Conservation (phyloP, 1,140 invertebrate genomes). For the Steinernema feltiae region DNA sequence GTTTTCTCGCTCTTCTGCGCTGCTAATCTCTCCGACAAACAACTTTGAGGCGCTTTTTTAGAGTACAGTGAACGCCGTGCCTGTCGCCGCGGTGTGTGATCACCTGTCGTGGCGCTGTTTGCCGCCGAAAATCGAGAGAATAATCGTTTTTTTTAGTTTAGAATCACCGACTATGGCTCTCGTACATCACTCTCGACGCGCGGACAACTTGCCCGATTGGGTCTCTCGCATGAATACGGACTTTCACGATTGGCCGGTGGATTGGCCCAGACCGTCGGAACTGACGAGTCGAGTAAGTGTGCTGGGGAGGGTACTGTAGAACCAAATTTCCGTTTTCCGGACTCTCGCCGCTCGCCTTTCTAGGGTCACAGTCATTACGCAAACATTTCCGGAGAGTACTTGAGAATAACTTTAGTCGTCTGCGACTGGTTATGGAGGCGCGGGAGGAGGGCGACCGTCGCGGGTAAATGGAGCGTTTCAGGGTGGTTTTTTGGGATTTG, state of each 20-base stretch:
- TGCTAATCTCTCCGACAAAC: background rate
- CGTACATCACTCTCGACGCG: too few species aligned
- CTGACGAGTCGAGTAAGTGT: slow-evolving; percentile 48
- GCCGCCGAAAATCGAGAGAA: too few species aligned
- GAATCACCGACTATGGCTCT: too few species aligned
- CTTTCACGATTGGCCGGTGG: slow-evolving; percentile 50
- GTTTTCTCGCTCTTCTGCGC: too few species aligned
- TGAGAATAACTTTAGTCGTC: too few species aligned
- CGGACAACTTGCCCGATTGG: background rate
- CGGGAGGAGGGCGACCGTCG: background rate
- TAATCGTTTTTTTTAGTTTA: too few species aligned
- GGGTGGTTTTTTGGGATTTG: background rate
- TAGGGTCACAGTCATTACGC: background rate
- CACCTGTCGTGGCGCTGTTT: background rate
- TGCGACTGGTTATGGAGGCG: background rate
- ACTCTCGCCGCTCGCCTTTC: slow-evolving; percentile 11
- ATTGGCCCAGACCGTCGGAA: slow-evolving; percentile 53
- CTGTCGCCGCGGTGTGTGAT: background rate
- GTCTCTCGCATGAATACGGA: background rate
- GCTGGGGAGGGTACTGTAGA: too few species aligned
- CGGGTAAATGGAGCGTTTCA: background rate
- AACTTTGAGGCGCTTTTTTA: background rate
- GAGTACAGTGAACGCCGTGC: background rate
- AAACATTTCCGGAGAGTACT: background rate
- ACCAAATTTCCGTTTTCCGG: background rate